These are phyloP conservation scores for Scopus umbretta DNA, from an alignment of 2,113 vertebrate species.

Conservation along the genomic window DNA sequence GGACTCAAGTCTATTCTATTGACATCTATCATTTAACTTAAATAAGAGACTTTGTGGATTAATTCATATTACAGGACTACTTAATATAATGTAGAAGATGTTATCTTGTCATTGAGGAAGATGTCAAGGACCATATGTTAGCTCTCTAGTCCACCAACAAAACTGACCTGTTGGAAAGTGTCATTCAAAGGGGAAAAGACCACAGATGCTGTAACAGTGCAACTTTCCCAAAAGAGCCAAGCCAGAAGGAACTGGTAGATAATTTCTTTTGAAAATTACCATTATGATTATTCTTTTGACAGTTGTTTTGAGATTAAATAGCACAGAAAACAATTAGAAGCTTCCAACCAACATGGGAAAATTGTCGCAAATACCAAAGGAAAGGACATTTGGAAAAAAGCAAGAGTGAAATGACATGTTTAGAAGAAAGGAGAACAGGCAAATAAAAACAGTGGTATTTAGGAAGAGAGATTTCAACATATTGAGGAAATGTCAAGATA, in stretches of 20 bases:
- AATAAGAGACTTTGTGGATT: neutral
- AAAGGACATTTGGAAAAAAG: neutral
- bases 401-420: neutral
- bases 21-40: neutral
- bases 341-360: neutral
- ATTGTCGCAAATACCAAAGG: neutral
- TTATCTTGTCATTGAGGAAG: neutral
- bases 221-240: neutral
- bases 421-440: neutral
- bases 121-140: neutral
- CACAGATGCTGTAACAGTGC: neutral
- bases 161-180: neutral
- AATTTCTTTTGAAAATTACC: neutral
- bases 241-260: neutral
- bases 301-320: neutral
- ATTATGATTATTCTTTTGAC: neutral
- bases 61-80: neutral
- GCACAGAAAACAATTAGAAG: neutral
- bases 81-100: neutral
- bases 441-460: neutral
- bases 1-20: neutral
- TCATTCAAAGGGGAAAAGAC: neutral
- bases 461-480: neutral
- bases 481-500: neutral
- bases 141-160: neutral